phyloP scores from a whole-genome alignment of 1,140 invertebrate species.

The Capitella teleta region DNA sequence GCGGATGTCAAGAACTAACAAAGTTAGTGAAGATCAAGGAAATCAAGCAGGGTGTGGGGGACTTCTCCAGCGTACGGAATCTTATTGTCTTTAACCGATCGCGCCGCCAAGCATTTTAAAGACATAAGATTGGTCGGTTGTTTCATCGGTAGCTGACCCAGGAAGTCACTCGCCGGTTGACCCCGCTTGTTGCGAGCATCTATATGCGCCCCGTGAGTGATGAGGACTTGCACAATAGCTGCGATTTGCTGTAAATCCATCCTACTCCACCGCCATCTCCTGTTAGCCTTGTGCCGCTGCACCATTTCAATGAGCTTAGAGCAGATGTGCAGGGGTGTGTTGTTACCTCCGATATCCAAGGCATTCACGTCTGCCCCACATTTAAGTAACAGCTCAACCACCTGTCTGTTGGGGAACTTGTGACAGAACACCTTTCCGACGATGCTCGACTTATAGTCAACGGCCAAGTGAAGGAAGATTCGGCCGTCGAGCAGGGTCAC shows the following conservation, averaged over 20 bases:
- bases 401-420: background rate
- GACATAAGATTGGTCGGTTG: no score
- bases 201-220: background rate
- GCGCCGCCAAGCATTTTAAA: no score
- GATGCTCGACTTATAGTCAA: background rate
- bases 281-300: no score
- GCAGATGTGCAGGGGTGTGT: slow-evolving; percentile 1
- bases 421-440: background rate
- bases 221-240: background rate
- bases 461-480: background rate
- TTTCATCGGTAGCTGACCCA: no score
- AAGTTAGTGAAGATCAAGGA: no score
- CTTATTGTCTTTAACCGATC: no score
- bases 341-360: background rate
- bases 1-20: no score
- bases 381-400: background rate
- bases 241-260: background rate
- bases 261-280: background rate
- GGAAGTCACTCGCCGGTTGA: background rate
- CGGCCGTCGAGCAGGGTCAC: background rate
- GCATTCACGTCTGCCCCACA: background rate
- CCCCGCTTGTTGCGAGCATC: slow-evolving; percentile 1
- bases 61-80: no score
- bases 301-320: background rate
- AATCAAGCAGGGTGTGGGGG: no score